Evolutionary conservation across 2,888 invertebrate genomes (phyloP).

Genomic region (Auanema freiburgensis): DNA sequence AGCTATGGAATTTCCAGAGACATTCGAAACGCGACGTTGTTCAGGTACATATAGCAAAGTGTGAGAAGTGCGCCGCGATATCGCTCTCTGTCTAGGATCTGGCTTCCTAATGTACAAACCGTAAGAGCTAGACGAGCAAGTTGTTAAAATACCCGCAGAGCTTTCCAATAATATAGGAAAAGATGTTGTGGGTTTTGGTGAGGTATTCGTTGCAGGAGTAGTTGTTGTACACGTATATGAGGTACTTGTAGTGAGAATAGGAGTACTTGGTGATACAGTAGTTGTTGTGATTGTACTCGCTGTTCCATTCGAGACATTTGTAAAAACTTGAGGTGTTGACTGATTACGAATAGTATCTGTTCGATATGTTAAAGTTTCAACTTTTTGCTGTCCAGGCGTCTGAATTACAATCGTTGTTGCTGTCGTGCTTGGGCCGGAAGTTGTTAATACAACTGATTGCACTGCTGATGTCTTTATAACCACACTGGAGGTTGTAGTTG

Average conservation of each 20-base stretch:
- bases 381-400: slow-evolving; percentile 2
- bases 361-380: slow-evolving; percentile 1
- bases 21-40: slow-evolving; percentile 50
- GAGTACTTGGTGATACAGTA: too few relatives aligned
- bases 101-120: slow-evolving; percentile 41
- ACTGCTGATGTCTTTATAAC: too few relatives aligned
- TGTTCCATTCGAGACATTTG: too few relatives aligned
- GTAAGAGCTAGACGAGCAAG: slow-evolving; percentile 10
- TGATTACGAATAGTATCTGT: background rate
- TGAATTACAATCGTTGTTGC: slow-evolving; percentile 15
- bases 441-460: too few relatives aligned
- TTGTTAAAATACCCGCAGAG: slow-evolving; percentile 8
- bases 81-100: slow-evolving; percentile 40
- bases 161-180: too few relatives aligned
- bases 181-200: too few relatives aligned
- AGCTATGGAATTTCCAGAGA: slow-evolving; percentile 51
- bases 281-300: too few relatives aligned
- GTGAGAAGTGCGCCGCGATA: slow-evolving; percentile 50
- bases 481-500: too few relatives aligned
- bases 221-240: too few relatives aligned
- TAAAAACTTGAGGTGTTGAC: too few relatives aligned
- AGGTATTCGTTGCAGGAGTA: too few relatives aligned
- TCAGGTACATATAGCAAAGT: slow-evolving; percentile 59
- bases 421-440: background rate
- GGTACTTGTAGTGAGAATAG: too few relatives aligned